These are phyloP conservation scores for Apogon talboti DNA, from an alignment of 2,797 vertebrate genomes.

Conservation along the genomic window DNA sequence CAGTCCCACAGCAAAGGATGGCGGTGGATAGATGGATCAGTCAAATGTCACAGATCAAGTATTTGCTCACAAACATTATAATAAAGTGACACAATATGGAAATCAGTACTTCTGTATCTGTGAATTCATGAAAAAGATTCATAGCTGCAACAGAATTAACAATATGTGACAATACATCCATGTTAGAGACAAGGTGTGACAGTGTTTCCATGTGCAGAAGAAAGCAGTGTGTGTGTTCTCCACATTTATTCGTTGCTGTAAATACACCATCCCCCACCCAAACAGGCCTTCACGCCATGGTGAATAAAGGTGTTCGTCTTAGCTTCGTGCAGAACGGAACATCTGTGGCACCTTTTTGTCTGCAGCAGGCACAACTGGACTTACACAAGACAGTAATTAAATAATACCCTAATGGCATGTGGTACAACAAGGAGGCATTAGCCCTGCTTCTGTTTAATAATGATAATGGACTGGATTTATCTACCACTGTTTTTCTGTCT, in stretches of 20 bases:
- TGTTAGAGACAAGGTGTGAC: neutral
- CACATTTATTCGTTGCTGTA: constrained; percentile 1
- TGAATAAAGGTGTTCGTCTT: constrained; percentile 41
- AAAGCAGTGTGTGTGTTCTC: neutral
- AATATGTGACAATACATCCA: neutral
- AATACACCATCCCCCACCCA: constrained; percentile 38
- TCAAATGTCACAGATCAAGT: constrained; percentile 8
- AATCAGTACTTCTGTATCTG: neutral
- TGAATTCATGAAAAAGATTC: neutral
- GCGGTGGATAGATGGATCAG: constrained; percentile 9
- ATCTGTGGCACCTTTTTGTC: constrained; percentile 36
- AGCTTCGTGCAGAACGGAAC: constrained; percentile 29
- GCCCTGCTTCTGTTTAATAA: constrained; percentile 52
- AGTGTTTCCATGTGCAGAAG: constrained; percentile 1
- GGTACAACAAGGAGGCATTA: constrained; percentile 28
- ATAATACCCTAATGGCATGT: constrained; percentile 30
- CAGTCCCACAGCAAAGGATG: constrained; percentile 26
- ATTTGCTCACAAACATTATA: neutral
- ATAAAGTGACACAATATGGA: neutral
- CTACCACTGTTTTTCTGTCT: constrained; percentile 31
- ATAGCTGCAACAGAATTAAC: constrained; percentile 1
- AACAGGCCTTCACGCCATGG: constrained; percentile 27
- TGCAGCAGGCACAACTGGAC: constrained; percentile 25
- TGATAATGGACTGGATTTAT: constrained; percentile 65
- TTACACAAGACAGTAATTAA: constrained; percentile 22